These are phyloP conservation scores for Lanius ludovicianus DNA, from an alignment of 2,113 vertebrate genomes.

Conservation along the genomic window DNA sequence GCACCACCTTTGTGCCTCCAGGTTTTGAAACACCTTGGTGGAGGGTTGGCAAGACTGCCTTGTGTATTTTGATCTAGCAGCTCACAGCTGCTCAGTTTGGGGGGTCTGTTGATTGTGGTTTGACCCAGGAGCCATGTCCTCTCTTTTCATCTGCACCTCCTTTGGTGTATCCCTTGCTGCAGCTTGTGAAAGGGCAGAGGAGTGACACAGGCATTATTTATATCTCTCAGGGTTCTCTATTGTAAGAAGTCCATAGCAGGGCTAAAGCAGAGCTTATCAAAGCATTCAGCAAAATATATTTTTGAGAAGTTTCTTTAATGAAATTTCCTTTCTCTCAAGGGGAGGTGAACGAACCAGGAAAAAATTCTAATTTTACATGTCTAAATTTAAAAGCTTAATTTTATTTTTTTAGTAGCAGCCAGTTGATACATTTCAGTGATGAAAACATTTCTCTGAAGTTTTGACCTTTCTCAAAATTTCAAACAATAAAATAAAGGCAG, in stretches of 20 bases:
- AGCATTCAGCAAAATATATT: not conserved
- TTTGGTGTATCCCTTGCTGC: not conserved
- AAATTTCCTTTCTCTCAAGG: not conserved
- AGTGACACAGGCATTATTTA: not conserved
- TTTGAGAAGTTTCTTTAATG: not conserved
- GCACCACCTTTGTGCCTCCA: not conserved
- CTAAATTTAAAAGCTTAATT: not conserved
- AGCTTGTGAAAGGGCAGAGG: not conserved
- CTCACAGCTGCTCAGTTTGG: not conserved
- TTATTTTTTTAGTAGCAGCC: not conserved
- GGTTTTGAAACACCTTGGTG: not conserved
- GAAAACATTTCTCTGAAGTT: not conserved
- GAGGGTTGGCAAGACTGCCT: not conserved
- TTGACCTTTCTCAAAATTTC: not conserved
- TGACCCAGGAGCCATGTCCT: not conserved
- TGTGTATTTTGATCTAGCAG: not conserved
- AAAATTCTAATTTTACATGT: not conserved
- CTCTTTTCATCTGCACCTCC: not conserved
- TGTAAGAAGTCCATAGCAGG: not conserved
- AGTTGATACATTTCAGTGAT: not conserved
- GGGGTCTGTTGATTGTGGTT: not conserved
- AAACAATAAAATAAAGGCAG: not conserved
- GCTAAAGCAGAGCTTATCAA: not conserved
- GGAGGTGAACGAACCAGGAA: not conserved
- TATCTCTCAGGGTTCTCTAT: not conserved